phyloP scores from a whole-genome alignment of 2,113 vertebrate genomes.

The Naja naja region DNA sequence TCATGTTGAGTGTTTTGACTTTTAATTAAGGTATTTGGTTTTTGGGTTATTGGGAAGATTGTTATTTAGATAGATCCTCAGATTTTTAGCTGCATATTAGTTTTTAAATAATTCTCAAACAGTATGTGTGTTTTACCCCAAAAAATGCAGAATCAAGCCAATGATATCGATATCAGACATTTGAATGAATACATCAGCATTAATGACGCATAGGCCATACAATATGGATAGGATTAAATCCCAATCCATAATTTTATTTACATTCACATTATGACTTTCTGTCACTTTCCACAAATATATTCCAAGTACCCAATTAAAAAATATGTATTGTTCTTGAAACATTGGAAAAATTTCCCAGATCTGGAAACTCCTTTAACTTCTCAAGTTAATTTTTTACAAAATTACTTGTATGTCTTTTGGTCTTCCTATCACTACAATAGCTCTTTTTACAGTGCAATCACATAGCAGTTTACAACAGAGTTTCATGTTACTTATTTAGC shows the following conservation, averaged over 20 bases:
- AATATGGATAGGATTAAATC: no score
- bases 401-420: background rate
- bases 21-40: background rate
- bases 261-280: background rate
- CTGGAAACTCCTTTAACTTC: background rate
- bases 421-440: background rate
- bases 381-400: background rate
- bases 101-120: background rate
- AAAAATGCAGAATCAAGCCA: background rate
- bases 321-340: background rate
- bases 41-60: background rate
- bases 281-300: background rate
- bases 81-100: background rate
- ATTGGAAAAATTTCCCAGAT: background rate
- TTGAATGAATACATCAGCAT: background rate
- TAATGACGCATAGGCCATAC: background rate
- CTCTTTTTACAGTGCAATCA: background rate
- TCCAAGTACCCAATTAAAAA: background rate
- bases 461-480: background rate
- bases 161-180: background rate
- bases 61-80: background rate
- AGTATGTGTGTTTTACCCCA: background rate
- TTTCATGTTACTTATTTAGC: background rate
- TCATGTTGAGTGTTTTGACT: background rate
- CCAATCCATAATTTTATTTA: background rate